Base-by-base conservation (phyloP, 2,888 invertebrate genomes). In the Ochropleura leucogaster region DNA sequence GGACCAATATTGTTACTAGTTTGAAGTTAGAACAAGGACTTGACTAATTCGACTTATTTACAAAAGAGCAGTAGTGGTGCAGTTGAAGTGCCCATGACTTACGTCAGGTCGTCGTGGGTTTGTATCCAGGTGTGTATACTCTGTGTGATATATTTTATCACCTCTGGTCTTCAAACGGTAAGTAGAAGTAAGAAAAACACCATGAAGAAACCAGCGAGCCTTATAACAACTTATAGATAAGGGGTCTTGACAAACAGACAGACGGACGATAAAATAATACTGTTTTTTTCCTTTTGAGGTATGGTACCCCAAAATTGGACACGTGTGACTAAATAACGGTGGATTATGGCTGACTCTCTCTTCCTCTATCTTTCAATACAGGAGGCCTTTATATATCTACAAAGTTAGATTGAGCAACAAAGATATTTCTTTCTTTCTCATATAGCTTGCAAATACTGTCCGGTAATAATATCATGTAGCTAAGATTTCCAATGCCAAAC, bases 1-100 rank as follows among this genome's bases (percentile, higher is more conserved):
- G 47, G 55, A 40, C 60, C 60, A 30, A 42, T 68, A 57, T 65
- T 83, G 80, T 79, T 53, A 59, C 67, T 53, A 55, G 44, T 59
- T 75, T 40, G 40, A 74, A 57, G 30, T 76, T 18, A 46, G 40
- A 53, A 53, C 5, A 12, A 73, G 3, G 18, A 64, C 30, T 76
- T 65, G 46, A 76, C 46, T 64, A 46, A 30, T 76, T 76, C n/a
- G 20, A 46, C 46, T 53, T 30, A 10, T 42, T 42, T 60, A 44
- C n/a, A n/a, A 4, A 44, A n/a, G 5, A 30, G n/a, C n/a, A 42
- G 18, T 6, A 42, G 18, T 3, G 12, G 44, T 2, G 2, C 12
- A 42, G 42, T 42, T 5, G 10, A 60, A 40, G 30, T 57, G 14
- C 14, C 30, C 14, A 7, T 57, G 30, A 57, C 57, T 57, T 30